These are phyloP conservation scores for Tiliacea citrago DNA, from an alignment of 2,888 invertebrate species.

Conservation along the genomic window DNA sequence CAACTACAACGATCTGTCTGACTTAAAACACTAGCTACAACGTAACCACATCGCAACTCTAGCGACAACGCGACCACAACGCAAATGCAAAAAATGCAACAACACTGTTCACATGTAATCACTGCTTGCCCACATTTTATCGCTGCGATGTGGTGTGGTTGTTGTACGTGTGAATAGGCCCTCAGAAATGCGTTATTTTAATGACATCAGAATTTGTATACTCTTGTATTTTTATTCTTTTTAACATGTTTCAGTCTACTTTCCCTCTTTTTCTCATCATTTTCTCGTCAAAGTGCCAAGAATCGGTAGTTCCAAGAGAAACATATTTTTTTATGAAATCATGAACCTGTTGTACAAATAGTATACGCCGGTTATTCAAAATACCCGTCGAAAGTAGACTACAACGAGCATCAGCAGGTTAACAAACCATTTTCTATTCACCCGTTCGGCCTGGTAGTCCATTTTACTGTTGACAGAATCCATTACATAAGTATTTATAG, in stretches of 20 bases:
- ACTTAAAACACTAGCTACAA: too few relatives aligned
- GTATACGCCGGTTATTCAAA: background rate
- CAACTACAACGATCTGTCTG: too few relatives aligned
- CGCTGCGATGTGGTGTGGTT: too few relatives aligned
- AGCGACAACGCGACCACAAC: too few relatives aligned
- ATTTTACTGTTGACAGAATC: constrained; percentile 38
- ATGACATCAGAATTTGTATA: background rate
- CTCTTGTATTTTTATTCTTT: background rate
- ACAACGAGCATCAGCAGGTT: constrained; percentile 5
- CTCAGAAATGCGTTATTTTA: too few relatives aligned
- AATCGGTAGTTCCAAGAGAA: background rate
- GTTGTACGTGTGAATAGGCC: too few relatives aligned
- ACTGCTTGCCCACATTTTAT: too few relatives aligned
- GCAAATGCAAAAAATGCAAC: too few relatives aligned
- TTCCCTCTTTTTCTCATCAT: too few relatives aligned
- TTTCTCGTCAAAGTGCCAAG: background rate
- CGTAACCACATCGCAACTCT: too few relatives aligned
- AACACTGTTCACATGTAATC: too few relatives aligned
- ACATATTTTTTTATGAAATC: too few relatives aligned
- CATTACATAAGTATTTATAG: constrained; percentile 59
- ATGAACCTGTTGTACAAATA: background rate
- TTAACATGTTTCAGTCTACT: background rate
- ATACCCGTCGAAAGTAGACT: background rate
- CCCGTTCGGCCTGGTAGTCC: constrained; percentile 19
- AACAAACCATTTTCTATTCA: constrained; percentile 15